Conservation (phyloP, 2,113 vertebrate genomes). For the Sciurus niger region DNA sequence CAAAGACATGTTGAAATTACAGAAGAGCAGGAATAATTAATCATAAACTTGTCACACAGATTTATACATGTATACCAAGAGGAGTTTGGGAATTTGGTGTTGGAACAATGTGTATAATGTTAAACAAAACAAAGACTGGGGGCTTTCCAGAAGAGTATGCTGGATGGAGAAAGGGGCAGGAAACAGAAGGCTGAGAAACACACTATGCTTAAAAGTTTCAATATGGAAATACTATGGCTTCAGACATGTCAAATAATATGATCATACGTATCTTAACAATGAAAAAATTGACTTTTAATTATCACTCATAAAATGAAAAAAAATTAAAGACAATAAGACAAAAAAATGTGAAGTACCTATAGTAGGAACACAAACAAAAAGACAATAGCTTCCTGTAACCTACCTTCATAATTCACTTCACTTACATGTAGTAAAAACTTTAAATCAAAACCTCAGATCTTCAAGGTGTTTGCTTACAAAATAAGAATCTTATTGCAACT, state of each 20-base stretch:
- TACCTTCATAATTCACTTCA: neutral
- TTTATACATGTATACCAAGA: rapidly evolving
- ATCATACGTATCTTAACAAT: neutral
- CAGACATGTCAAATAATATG: neutral
- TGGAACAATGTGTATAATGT: neutral
- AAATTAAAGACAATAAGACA: neutral
- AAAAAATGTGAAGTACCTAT: neutral
- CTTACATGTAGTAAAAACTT: neutral
- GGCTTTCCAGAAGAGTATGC: rapidly evolving
- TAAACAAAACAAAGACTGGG: neutral
- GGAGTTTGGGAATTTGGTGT: rapidly evolving
- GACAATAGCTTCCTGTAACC: neutral
- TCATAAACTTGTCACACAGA: neutral
- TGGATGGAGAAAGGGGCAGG: neutral
- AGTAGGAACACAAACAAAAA: neutral
- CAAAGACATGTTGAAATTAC: neutral
- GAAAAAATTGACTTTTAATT: neutral
- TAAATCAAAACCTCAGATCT: neutral
- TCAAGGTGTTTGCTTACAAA: neutral
- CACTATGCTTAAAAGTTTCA: rapidly evolving
- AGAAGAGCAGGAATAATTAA: neutral
- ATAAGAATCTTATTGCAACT: neutral
- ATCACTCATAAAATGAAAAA: neutral
- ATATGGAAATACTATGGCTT: neutral
- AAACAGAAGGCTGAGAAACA: neutral